Percentiles rank a stretch among this genome's conserved stretches.
phyloP scores from a whole-genome alignment of 2,113 vertebrate species.

The Archilochus colubris region DNA sequence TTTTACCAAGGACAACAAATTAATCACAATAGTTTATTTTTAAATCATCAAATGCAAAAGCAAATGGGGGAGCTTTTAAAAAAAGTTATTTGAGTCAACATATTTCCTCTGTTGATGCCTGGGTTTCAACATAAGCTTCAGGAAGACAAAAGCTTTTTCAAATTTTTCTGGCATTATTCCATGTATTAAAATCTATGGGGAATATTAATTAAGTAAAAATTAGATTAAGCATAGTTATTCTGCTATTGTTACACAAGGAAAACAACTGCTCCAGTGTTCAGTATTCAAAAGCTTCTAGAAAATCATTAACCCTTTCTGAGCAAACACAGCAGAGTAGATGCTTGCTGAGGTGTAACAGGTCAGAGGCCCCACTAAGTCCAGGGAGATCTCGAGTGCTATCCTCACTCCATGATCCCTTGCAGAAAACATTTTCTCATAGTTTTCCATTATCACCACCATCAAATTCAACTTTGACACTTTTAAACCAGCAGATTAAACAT shows the following conservation, averaged over 20 bases:
- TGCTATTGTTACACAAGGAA: neutral
- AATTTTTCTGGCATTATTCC: neutral
- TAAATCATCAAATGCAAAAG: neutral
- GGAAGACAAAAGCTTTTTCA: neutral
- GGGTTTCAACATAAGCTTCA: neutral
- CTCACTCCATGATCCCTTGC: neutral
- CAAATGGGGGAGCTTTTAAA: neutral
- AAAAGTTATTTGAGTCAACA: neutral
- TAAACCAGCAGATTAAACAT: neutral
- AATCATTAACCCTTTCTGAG: constrained; percentile 17
- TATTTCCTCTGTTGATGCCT: neutral
- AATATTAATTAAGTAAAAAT: neutral
- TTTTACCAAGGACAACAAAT: constrained; percentile 23
- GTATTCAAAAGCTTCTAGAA: neutral
- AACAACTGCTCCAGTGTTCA: neutral
- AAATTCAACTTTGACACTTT: neutral
- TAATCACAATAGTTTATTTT: neutral
- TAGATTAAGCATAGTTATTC: constrained; percentile 17
- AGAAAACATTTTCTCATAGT: neutral
- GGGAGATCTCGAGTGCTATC: neutral
- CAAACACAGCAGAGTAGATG: neutral
- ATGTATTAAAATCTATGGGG: neutral
- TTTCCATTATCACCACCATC: neutral
- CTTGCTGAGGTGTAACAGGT: neutral
- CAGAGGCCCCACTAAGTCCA: neutral